Evolutionary conservation across 2,797 vertebrate genomes (phyloP).

Genomic region (Oreochromis mossambicus): DNA sequence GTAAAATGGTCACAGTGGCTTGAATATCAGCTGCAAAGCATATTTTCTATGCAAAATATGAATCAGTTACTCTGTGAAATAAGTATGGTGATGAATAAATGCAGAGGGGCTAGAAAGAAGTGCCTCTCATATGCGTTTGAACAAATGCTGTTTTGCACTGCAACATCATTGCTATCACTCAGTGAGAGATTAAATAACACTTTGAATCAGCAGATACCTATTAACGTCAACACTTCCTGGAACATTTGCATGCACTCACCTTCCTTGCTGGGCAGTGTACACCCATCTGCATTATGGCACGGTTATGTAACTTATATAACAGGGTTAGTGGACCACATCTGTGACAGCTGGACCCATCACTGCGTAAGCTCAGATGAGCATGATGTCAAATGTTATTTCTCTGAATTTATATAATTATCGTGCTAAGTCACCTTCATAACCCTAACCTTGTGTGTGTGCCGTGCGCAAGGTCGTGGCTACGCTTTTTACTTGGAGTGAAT

Average conservation of each 20-base stretch:
- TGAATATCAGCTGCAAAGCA: not conserved
- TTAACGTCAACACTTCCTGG: not conserved
- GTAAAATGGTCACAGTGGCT: not conserved
- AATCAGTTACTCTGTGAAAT: not conserved
- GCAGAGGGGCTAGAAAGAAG: not conserved
- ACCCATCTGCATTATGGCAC: slow-evolving; percentile 27
- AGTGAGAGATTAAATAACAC: not conserved
- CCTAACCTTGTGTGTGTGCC: not conserved
- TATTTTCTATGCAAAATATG: not conserved
- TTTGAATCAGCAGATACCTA: not conserved
- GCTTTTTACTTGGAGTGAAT: not conserved
- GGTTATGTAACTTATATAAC: slow-evolving; percentile 56
- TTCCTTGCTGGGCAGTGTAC: not conserved
- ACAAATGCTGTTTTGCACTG: not conserved
- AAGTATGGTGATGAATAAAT: not conserved
- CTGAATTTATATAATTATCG: slow-evolving; percentile 45
- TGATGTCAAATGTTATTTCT: slow-evolving; percentile 25
- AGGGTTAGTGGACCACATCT: slow-evolving; percentile 65
- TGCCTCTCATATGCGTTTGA: not conserved
- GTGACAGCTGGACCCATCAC: slow-evolving; percentile 24
- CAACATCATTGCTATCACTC: not conserved
- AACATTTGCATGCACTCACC: not conserved
- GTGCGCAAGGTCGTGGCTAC: not conserved
- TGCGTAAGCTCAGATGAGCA: slow-evolving; percentile 6
- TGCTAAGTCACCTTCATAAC: not conserved